phyloP scores from a whole-genome alignment of 2,888 invertebrate genomes.

The Patella depressa region DNA sequence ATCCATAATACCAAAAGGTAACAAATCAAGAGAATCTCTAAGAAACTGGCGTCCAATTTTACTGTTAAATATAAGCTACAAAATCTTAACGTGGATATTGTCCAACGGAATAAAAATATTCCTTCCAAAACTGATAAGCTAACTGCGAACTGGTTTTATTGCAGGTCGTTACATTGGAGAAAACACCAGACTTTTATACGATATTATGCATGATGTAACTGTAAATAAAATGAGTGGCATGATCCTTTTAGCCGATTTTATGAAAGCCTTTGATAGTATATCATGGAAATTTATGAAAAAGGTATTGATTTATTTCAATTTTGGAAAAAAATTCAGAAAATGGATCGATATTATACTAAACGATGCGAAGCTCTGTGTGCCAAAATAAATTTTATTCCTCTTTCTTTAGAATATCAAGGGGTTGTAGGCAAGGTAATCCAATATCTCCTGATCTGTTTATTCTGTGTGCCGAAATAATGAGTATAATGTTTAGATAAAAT shows the following conservation, averaged over 20 bases:
- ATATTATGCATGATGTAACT: background rate
- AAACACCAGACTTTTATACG: background rate
- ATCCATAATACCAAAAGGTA: background rate
- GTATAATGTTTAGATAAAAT: background rate
- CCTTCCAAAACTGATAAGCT: background rate
- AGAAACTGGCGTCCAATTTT: background rate
- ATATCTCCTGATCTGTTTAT: background rate
- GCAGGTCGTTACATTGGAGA: background rate
- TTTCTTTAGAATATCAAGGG: background rate
- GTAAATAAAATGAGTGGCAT: background rate
- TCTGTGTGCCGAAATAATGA: background rate
- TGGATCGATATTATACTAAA: background rate
- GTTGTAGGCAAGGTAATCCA: constrained; percentile 1
- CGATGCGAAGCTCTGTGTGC: background rate
- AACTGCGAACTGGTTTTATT: background rate
- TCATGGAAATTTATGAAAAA: constrained; percentile 1
- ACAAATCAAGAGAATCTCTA: background rate
- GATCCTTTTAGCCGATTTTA: background rate
- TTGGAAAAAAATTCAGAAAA: background rate
- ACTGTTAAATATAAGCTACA: background rate
- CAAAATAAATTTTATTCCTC: background rate
- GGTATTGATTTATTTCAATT: background rate
- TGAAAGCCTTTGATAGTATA: background rate
- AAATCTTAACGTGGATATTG: background rate
- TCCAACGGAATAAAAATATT: background rate